phyloP scores from a whole-genome alignment of 2,797 vertebrate species.

The Eulemur rubriventer region DNA sequence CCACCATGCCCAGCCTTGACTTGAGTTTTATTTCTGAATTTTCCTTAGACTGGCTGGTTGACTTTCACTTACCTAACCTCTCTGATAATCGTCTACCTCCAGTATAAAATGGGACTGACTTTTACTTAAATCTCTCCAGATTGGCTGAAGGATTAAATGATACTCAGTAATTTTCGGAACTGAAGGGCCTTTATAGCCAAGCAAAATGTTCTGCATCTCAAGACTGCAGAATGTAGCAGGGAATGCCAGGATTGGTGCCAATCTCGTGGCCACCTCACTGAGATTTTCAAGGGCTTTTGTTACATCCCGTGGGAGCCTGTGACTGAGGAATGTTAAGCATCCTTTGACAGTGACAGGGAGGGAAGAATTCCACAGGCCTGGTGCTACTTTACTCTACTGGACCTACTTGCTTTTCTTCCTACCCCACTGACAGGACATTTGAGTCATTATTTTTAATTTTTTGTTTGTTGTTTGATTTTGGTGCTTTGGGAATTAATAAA shows the following conservation, averaged over 20 bases:
- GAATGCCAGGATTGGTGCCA: not conserved
- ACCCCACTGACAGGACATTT: not conserved
- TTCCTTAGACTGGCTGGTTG: not conserved
- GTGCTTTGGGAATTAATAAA: not conserved
- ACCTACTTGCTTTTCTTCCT: not conserved
- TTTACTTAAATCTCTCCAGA: not conserved
- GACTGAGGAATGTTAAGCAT: too few relatives aligned
- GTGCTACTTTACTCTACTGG: not conserved
- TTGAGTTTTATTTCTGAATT: not conserved
- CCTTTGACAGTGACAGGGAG: not conserved
- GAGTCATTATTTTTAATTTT: not conserved
- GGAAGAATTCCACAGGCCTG: not conserved
- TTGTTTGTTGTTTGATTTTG: not conserved
- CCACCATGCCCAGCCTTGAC: not conserved
- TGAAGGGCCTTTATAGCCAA: not conserved
- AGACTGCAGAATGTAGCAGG: not conserved
- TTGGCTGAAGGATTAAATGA: not conserved
- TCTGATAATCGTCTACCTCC: not conserved
- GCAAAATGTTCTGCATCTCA: not conserved
- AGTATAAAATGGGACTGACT: not conserved
- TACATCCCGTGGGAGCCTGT: not conserved
- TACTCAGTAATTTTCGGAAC: not conserved
- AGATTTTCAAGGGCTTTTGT: not conserved
- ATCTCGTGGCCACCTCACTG: too few relatives aligned
- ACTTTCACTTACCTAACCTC: not conserved